Evolutionary conservation across 2,888 invertebrate species (phyloP).

Genomic region (Bellardia bayeri): DNA sequence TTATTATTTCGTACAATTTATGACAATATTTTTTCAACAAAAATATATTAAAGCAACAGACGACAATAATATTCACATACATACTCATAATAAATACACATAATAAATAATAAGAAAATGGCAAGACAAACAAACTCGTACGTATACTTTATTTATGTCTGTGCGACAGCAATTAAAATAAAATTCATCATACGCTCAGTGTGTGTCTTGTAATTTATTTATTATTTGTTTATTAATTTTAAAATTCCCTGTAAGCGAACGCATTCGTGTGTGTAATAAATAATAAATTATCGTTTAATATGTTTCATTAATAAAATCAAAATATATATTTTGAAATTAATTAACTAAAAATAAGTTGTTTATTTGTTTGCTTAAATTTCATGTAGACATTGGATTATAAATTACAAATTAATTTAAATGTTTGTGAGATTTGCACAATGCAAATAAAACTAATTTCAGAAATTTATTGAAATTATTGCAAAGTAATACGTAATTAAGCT

Average conservation of each 20-base stretch:
- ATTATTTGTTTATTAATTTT: constrained; percentile 43
- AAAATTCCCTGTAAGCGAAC: background rate
- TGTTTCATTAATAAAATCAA: background rate
- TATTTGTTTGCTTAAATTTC: constrained; percentile 1
- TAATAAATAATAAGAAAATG: constrained; percentile 43
- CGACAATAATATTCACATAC: background rate
- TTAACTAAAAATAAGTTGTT: constrained; percentile 1
- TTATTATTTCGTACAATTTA: constrained; percentile 43
- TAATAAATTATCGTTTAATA: background rate
- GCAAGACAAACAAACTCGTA: background rate
- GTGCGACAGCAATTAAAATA: constrained; percentile 53
- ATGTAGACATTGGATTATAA: background rate
- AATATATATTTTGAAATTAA: constrained; percentile 13
- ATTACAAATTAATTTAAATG: background rate
- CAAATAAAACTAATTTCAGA: no score
- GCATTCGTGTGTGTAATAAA: background rate
- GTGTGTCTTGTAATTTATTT: constrained; percentile 50
- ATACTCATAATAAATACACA: no score
- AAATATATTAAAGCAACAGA: background rate
- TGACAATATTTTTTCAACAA: constrained; percentile 26
- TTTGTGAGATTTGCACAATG: no score
- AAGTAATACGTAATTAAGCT: no score
- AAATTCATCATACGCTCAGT: constrained; percentile 55
- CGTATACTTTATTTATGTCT: constrained; percentile 49
- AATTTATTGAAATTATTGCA: no score